phyloP scores from a whole-genome alignment of 1,140 invertebrate species.

The Brachionus paranguensis region DNA sequence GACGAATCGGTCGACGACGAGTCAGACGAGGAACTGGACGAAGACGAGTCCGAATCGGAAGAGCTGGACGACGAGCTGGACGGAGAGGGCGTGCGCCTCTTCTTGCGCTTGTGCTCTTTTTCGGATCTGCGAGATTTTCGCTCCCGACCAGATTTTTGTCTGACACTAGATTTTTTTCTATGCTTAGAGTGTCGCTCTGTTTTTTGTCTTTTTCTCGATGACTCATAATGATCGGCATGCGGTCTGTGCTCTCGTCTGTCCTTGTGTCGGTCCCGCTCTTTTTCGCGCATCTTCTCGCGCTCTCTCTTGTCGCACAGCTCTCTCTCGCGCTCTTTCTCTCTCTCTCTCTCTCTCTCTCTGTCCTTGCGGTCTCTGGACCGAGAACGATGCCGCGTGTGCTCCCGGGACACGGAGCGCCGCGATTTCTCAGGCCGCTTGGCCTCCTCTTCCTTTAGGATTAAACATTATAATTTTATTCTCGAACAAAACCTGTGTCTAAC shows the following conservation, averaged over 20 bases:
- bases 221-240: neutral
- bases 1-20: neutral
- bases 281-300: neutral
- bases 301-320: neutral
- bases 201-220: neutral
- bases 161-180: neutral
- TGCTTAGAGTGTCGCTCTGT: neutral
- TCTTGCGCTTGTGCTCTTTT: neutral
- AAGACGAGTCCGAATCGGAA: neutral
- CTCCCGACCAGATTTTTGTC: neutral
- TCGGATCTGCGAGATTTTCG: neutral
- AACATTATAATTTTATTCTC: neutral
- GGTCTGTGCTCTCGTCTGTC: neutral
- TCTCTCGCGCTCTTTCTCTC: neutral
- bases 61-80: neutral
- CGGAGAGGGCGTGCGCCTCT: neutral
- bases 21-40: neutral
- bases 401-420: neutral
- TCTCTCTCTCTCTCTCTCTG: neutral
- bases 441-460: constrained; percentile 5
- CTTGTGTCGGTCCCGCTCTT: neutral
- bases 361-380: neutral
- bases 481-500: neutral
- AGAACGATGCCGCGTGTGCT: neutral
- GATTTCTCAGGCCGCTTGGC: neutral